Evolutionary conservation across 2,113 vertebrate species (phyloP).

Genomic region (Laticauda laticaudata): DNA sequence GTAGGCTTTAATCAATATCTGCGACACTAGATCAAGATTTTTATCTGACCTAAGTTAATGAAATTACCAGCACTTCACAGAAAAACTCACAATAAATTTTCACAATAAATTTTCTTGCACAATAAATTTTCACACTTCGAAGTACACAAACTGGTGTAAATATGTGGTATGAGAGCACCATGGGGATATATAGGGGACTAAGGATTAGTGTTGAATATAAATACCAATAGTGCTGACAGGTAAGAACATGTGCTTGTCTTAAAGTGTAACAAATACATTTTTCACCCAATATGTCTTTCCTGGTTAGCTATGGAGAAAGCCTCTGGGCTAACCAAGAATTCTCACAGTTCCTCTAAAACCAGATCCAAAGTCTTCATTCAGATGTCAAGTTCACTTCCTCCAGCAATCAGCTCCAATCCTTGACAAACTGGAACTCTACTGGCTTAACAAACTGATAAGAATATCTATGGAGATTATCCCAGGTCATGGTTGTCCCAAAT

Average conservation of each 20-base stretch:
- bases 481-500: too few relatives aligned
- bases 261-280: constrained; percentile 15
- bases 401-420: neutral
- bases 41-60: constrained; percentile 36
- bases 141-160: constrained; percentile 16
- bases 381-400: neutral
- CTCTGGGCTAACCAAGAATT: neutral
- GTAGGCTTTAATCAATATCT: constrained; percentile 22
- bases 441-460: neutral
- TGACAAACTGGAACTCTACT: neutral
- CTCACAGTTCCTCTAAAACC: neutral
- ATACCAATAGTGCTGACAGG: neutral
- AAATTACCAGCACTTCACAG: constrained; percentile 33
- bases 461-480: neutral
- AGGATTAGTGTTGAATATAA: constrained; percentile 18
- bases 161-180: neutral
- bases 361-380: neutral
- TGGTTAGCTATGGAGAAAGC: neutral
- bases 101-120: neutral
- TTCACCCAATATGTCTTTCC: neutral
- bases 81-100: constrained; percentile 31
- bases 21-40: constrained; percentile 17
- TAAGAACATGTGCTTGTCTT: neutral
- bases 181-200: constrained; percentile 22
- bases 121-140: constrained; percentile 16